These are phyloP conservation scores for Eupithecia dodoneata DNA, from an alignment of 2,888 invertebrate species.

Conservation along the genomic window DNA sequence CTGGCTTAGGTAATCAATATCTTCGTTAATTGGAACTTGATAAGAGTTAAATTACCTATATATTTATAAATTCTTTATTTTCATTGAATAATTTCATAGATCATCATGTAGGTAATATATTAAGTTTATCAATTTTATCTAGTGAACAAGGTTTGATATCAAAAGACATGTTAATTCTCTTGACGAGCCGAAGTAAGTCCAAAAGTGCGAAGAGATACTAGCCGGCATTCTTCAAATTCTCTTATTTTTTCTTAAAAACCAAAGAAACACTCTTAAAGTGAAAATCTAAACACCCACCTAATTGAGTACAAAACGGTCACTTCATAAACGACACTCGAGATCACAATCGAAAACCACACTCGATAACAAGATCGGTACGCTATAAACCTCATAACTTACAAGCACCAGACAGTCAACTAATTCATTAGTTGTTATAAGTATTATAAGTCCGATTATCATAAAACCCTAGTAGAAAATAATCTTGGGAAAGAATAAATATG, in stretches of 20 bases:
- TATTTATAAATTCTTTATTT: no score
- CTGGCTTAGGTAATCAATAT: background rate
- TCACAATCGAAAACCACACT: slow-evolving; percentile 19
- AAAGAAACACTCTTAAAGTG: slow-evolving; percentile 13
- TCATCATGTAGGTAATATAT: no score
- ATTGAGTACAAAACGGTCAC: slow-evolving; percentile 31
- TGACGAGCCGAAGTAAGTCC: background rate
- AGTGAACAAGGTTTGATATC: background rate
- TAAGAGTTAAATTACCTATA: background rate
- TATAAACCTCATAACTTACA: slow-evolving; percentile 32
- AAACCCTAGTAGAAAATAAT: slow-evolving; percentile 82
- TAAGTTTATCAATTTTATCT: no score
- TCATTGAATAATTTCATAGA: no score
- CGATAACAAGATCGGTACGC: slow-evolving; percentile 36
- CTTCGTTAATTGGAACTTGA: background rate
- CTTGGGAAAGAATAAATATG: slow-evolving; percentile 77
- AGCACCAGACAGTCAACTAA: slow-evolving; percentile 63
- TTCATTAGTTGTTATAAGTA: slow-evolving; percentile 77
- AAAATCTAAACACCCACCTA: slow-evolving; percentile 20
- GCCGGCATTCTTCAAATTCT: background rate
- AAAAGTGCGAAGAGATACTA: background rate
- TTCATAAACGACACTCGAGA: slow-evolving; percentile 16
- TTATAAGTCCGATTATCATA: slow-evolving; percentile 76
- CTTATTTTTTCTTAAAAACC: background rate
- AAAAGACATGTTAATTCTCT: no score